A percentile compares a stretch with the other conserved stretches of the same genome.
Evolutionary conservation across 2,113 vertebrate species (phyloP).

Genomic region (Mus spicilegus): DNA sequence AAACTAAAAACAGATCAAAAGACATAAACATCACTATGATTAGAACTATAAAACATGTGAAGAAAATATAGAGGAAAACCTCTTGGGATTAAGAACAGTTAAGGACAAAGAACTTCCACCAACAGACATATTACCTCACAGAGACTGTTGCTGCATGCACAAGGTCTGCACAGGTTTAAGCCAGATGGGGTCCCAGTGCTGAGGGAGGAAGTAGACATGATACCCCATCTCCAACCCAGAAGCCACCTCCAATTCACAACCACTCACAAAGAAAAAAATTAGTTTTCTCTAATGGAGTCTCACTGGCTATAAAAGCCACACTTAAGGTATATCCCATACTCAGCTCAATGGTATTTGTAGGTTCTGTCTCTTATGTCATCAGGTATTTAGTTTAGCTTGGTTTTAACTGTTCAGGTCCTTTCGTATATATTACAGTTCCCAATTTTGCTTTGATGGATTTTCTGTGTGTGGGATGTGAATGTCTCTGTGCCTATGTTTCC

Average conservation of each 20-base stretch:
- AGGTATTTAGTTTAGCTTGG: background rate
- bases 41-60: background rate
- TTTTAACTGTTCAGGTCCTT: background rate
- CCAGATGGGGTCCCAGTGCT: background rate
- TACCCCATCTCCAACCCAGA: background rate
- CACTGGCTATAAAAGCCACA: background rate
- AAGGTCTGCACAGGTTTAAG: background rate
- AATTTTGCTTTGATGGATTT: background rate
- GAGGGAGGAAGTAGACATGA: background rate
- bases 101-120: background rate
- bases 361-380: background rate
- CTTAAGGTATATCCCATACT: background rate
- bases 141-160: background rate
- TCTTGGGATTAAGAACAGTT: background rate
- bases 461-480: background rate
- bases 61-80: slow-evolving; percentile 19
- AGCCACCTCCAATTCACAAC: background rate
- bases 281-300: background rate
- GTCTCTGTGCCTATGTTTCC: background rate
- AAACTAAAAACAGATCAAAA: slow-evolving; percentile 20
- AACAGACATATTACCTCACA: background rate
- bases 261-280: background rate
- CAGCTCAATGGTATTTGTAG: background rate
- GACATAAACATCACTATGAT: background rate
- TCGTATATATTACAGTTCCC: background rate